phyloP scores from a whole-genome alignment of 2,113 vertebrate species.

The Ctenodactylus gundi region DNA sequence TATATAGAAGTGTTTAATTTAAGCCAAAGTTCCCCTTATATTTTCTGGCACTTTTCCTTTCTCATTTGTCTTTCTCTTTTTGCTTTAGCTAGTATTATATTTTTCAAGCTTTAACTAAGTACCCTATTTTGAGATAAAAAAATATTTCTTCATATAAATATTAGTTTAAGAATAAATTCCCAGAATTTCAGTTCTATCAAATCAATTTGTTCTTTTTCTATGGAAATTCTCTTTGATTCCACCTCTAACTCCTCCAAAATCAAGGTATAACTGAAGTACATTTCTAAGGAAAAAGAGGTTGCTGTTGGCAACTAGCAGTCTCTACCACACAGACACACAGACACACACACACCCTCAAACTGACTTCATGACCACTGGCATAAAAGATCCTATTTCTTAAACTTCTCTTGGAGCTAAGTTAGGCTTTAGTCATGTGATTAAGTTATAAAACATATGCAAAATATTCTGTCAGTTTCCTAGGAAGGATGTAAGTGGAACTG shows the following conservation, averaged over 20 bases:
- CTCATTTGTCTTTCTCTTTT: constrained; percentile 4
- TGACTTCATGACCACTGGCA: background rate
- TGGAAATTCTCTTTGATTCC: background rate
- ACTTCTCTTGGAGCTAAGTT: constrained; percentile 13
- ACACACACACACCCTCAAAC: background rate
- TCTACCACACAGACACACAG: background rate
- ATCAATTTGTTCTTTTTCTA: constrained; percentile 8
- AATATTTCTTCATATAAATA: constrained; percentile 34
- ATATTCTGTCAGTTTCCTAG: background rate
- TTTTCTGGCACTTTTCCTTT: background rate
- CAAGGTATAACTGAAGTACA: background rate
- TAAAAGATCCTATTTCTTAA: constrained; percentile 28
- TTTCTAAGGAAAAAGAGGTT: background rate
- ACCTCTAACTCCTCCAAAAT: background rate
- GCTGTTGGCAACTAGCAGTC: background rate
- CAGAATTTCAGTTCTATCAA: constrained; percentile 17
- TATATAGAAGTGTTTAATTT: background rate
- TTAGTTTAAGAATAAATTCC: background rate
- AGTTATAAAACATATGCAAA: constrained; percentile 8
- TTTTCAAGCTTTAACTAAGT: constrained; percentile 28
- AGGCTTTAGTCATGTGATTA: constrained; percentile 18
- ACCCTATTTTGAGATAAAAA: background rate
- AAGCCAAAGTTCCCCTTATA: background rate
- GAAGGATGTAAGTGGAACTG: constrained; percentile 26
- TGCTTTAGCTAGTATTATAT: background rate